Percentiles rank a stretch among this genome's conserved stretches.
Evolutionary conservation across 2,113 vertebrate species (phyloP).

Genomic region (Brachirus orientalis): DNA sequence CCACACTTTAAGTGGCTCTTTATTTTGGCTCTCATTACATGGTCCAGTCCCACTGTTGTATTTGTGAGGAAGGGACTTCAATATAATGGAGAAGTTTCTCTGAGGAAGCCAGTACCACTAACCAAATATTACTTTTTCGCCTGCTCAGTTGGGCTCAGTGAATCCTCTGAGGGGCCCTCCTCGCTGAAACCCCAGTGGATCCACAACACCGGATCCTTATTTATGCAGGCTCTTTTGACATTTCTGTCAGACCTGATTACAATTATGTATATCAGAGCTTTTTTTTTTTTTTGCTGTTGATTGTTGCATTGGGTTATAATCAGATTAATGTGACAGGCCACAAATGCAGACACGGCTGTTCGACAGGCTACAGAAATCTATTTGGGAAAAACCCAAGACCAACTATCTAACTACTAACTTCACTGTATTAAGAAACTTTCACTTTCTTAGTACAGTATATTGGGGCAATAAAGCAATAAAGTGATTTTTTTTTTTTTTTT

Average conservation of each 20-base stretch:
- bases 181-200: conserved; percentile 13
- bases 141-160: conserved; percentile 22
- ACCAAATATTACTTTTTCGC: conserved; percentile 58
- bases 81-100: conserved; percentile 57
- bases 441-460: no score
- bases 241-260: conserved; percentile 76
- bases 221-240: conserved; percentile 62
- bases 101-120: conserved; percentile 54
- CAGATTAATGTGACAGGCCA: conserved; percentile 71
- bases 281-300: conserved; percentile 57
- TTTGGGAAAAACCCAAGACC: conserved; percentile 21
- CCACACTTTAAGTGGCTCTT: conserved; percentile 78
- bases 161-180: conserved; percentile 14
- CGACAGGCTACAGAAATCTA: conserved; percentile 70
- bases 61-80: conserved; percentile 50
- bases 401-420: conserved; percentile 41
- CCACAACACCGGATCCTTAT: conserved; percentile 44
- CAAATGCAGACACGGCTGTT: conserved; percentile 76
- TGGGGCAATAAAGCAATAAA: no score
- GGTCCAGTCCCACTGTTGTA: conserved; percentile 64
- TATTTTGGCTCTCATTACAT: conserved; percentile 79
- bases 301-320: conserved; percentile 73
- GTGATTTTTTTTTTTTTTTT: no score
- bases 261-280: conserved; percentile 74
- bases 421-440: no score